Evolutionary conservation across 1,140 invertebrate species (phyloP), one percentile per base, ranked within the genome.

Genomic region (Caenorhabditis briggsae): DNA sequence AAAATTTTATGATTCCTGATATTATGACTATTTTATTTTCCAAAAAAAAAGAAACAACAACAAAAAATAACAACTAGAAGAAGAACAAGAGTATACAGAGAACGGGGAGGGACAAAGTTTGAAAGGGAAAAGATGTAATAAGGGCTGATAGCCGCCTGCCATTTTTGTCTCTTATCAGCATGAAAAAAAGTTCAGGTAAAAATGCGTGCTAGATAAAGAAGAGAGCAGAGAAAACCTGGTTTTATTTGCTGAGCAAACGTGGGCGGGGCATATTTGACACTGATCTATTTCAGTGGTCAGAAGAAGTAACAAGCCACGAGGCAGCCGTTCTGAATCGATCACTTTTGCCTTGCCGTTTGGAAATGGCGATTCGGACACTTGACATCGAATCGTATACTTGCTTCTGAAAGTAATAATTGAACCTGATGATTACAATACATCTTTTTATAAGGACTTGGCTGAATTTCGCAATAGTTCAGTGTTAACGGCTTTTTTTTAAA

Each of bases 311-410:
- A 53, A 78, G 43, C 70, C 70, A 78, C 46, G 70, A 50, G n/a
- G 70, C 70, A 11, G 70, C 70, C 14, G 0, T 53, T 23, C 14
- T 48, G 9, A 78, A 78, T 23, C 70, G 43, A 7, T 78, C 70
- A 23, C 70, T 78, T 43, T 50, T 48, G 20, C 70, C 70, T 20
- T 78, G 70, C 9, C 70, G 43, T 53, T 78, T 78, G 6, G 70
- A 78, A 78, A 78, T 78, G 12, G 70, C 70, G 41, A 78, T 78
- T 50, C 70, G 18, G 5, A 78, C 70, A 25, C 18, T 23, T 23
- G 43, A 20, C 70, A 78, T 78, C 9, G 70, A 78, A 23, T 53
- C 70, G 70, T 78, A 50, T 50, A 78, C 70, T 78, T 78, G 70
- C n/a, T 78, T 78, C 70, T 78, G 70, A 20, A 78, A 78, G 18